These are phyloP conservation scores for Aspidoscelis tigris DNA, from an alignment of 2,113 vertebrate genomes.

Conservation along the genomic window DNA sequence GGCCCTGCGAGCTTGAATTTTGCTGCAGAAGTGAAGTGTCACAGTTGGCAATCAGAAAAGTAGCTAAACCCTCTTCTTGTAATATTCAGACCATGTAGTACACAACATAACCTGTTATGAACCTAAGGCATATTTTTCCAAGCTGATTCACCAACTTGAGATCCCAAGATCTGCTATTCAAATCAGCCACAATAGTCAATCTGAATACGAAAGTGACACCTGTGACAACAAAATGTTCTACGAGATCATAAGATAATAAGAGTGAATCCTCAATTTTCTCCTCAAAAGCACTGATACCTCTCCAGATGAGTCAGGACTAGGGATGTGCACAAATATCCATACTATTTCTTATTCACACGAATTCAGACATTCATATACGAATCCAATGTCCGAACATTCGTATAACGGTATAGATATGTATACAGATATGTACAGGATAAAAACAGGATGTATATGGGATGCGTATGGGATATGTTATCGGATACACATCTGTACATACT, in stretches of 20 bases:
- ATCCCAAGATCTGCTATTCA: background rate
- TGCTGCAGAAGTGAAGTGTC: conserved; percentile 78
- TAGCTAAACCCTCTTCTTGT: conserved; percentile 20
- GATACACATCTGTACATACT: too few relatives aligned
- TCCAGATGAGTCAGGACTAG: too few relatives aligned
- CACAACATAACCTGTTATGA: background rate
- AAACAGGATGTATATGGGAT: too few relatives aligned
- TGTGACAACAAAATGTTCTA: background rate
- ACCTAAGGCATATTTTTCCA: background rate
- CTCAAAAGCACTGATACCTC: background rate
- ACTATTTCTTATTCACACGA: too few relatives aligned
- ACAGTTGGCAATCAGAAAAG: conserved; percentile 12
- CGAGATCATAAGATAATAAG: background rate
- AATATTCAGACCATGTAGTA: background rate
- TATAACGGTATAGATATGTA: too few relatives aligned
- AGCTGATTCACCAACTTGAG: background rate
- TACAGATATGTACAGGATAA: too few relatives aligned
- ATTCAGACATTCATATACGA: too few relatives aligned
- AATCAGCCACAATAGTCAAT: background rate
- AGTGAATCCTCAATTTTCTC: background rate
- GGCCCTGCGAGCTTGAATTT: conserved; percentile 92
- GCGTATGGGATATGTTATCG: too few relatives aligned
- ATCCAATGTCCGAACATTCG: too few relatives aligned
- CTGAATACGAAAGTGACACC: background rate
- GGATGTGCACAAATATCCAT: too few relatives aligned